Percentiles rank a stretch among this genome's conserved stretches.
Conservation (phyloP, 1,140 invertebrate species). For the Drosophila kurseongensis region DNA sequence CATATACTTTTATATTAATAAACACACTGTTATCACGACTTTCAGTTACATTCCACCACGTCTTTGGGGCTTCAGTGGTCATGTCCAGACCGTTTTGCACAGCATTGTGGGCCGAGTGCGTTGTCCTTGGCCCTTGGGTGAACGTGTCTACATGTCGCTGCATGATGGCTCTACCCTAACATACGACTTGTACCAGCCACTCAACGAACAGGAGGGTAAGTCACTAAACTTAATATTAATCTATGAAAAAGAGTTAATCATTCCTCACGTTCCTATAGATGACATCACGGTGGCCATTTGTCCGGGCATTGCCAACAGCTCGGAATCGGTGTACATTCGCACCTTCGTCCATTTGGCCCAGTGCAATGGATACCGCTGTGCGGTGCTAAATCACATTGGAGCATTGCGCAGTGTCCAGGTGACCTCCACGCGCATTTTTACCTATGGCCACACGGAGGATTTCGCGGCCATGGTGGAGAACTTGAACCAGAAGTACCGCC, state of each 20-base stretch:
- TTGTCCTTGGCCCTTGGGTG: slow-evolving; percentile 93
- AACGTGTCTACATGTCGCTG: slow-evolving; percentile 90
- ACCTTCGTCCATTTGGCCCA: slow-evolving; percentile 96
- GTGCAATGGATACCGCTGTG: slow-evolving; percentile 94
- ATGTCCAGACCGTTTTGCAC: slow-evolving; percentile 96
- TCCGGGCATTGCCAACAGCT: slow-evolving; percentile 96
- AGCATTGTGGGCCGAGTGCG: slow-evolving; percentile 94
- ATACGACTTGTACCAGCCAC: slow-evolving; percentile 95
- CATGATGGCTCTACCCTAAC: slow-evolving; percentile 94
- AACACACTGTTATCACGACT: not conserved
- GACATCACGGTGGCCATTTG: slow-evolving; percentile 95
- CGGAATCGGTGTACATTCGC: slow-evolving; percentile 96
- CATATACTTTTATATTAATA: not conserved
- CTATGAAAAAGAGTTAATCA: slow-evolving; percentile 5
- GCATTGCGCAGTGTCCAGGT: slow-evolving; percentile 92
- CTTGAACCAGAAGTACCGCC: slow-evolving; percentile 89
- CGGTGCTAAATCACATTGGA: slow-evolving; percentile 98
- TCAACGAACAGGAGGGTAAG: slow-evolving; percentile 88
- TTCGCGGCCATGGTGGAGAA: slow-evolving; percentile 92
- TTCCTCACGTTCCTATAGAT: slow-evolving; percentile 86
- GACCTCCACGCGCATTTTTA: slow-evolving; percentile 94
- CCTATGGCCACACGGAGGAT: slow-evolving; percentile 95
- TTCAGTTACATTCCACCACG: slow-evolving; percentile 95
- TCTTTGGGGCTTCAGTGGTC: slow-evolving; percentile 97
- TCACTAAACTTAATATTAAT: not conserved